phyloP scores from a whole-genome alignment of 2,888 invertebrate genomes.

The Andrena chrysosceles region DNA sequence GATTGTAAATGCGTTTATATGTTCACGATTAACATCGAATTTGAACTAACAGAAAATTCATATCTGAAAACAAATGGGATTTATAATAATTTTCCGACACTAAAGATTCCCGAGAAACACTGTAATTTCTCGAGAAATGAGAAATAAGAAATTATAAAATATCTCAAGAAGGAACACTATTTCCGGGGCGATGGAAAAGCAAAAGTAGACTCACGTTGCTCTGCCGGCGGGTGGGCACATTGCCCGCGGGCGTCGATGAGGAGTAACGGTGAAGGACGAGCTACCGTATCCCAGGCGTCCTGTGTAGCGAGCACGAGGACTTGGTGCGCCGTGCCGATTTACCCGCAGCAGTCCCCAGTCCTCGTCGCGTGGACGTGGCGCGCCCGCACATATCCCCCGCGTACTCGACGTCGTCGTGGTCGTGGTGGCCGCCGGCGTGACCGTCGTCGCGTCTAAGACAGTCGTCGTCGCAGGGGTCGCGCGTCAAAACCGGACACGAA shows the following conservation, averaged over 20 bases:
- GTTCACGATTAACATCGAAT: too few relatives aligned
- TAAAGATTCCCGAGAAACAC: too few relatives aligned
- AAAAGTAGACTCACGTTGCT: slow-evolving; percentile 82
- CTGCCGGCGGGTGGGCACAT: slow-evolving; percentile 85
- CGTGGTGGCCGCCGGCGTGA: slow-evolving; percentile 50
- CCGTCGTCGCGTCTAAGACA: slow-evolving; percentile 44
- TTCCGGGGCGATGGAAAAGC: slow-evolving; percentile 21
- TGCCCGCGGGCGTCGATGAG: slow-evolving; percentile 84
- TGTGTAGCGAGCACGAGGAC: slow-evolving; percentile 74
- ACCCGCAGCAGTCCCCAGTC: slow-evolving; percentile 77
- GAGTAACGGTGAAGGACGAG: slow-evolving; percentile 81
- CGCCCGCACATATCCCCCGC: slow-evolving; percentile 79
- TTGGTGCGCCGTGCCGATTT: slow-evolving; percentile 75
- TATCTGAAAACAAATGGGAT: too few relatives aligned
- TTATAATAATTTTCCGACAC: too few relatives aligned
- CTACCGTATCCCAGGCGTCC: slow-evolving; percentile 80
- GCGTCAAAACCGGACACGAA: slow-evolving; percentile 35
- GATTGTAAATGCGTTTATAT: too few relatives aligned
- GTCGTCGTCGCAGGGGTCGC: slow-evolving; percentile 43
- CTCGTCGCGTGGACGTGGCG: slow-evolving; percentile 75
- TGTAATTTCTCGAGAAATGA: too few relatives aligned
- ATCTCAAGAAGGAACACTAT: too few relatives aligned
- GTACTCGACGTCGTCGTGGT: slow-evolving; percentile 66
- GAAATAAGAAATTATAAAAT: too few relatives aligned
- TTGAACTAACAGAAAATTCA: too few relatives aligned